phyloP scores from a whole-genome alignment of 1,140 invertebrate species.

The Heterodera schachtii region DNA sequence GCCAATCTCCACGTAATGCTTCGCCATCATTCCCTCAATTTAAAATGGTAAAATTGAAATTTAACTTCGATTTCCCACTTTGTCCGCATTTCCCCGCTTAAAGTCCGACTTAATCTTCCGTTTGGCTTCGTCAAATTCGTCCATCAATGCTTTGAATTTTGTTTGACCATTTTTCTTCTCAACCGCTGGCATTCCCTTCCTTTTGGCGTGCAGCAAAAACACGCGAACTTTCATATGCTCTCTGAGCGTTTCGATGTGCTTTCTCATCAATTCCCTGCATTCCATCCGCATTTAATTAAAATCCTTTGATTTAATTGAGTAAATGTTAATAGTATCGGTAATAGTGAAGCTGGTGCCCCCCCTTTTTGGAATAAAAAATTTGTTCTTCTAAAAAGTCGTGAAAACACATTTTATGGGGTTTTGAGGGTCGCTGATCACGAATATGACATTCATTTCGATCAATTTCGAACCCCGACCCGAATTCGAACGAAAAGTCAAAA shows the following conservation, averaged over 20 bases:
- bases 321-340: too few relatives aligned
- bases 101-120: neutral
- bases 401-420: too few relatives aligned
- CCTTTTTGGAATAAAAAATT: too few relatives aligned
- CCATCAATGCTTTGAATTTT: constrained; percentile 4
- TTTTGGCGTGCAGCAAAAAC: neutral
- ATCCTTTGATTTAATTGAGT: too few relatives aligned
- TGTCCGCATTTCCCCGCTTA: neutral
- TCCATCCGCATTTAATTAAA: neutral
- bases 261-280: neutral
- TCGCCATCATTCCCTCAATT: neutral
- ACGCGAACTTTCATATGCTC: constrained; percentile 10
- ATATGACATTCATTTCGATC: too few relatives aligned
- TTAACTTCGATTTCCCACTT: neutral
- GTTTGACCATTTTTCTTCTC: neutral
- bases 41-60: too few relatives aligned
- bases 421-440: too few relatives aligned
- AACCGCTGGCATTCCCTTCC: neutral
- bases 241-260: neutral
- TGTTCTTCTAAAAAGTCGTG: too few relatives aligned
- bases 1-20: neutral
- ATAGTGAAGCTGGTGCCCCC: too few relatives aligned
- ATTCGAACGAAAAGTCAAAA: too few relatives aligned
- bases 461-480: too few relatives aligned
- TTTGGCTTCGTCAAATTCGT: constrained; percentile 4